Evolutionary conservation across 2,113 vertebrate genomes (phyloP).

Genomic region (Lophotis ruficrista): DNA sequence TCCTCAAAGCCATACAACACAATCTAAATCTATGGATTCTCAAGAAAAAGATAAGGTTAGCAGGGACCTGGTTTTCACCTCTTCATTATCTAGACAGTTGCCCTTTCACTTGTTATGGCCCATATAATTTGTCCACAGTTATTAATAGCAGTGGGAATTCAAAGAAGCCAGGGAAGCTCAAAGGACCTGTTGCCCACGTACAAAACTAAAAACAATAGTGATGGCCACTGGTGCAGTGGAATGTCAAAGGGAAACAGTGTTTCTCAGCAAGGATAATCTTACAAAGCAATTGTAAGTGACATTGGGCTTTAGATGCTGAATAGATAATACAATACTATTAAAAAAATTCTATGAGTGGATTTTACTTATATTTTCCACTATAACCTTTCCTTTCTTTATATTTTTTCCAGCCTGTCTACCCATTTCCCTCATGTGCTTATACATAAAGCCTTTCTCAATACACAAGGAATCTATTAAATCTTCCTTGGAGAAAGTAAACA

Average conservation of each 20-base stretch:
- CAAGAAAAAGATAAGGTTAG: background rate
- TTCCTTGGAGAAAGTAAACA: background rate
- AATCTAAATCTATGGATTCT: background rate
- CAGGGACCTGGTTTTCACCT: background rate
- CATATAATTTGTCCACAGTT: background rate
- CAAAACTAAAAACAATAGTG: background rate
- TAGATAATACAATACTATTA: background rate
- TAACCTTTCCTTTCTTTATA: background rate
- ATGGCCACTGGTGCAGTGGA: background rate
- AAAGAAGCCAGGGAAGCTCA: background rate
- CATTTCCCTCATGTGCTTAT: background rate
- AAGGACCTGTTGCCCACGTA: background rate
- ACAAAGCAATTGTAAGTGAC: background rate
- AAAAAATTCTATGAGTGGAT: background rate
- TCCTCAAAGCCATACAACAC: background rate
- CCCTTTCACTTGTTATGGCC: background rate
- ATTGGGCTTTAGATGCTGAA: background rate
- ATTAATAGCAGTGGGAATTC: background rate
- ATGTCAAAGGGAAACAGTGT: background rate
- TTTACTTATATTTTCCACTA: background rate
- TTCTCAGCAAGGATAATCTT: background rate
- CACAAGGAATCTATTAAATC: background rate
- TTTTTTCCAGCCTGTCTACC: background rate
- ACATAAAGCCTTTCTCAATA: background rate
- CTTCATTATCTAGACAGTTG: background rate